A percentile compares a stretch with the other conserved stretches of the same genome.
Conservation (phyloP, 2,113 vertebrate species). For the Podarcis raffonei region DNA sequence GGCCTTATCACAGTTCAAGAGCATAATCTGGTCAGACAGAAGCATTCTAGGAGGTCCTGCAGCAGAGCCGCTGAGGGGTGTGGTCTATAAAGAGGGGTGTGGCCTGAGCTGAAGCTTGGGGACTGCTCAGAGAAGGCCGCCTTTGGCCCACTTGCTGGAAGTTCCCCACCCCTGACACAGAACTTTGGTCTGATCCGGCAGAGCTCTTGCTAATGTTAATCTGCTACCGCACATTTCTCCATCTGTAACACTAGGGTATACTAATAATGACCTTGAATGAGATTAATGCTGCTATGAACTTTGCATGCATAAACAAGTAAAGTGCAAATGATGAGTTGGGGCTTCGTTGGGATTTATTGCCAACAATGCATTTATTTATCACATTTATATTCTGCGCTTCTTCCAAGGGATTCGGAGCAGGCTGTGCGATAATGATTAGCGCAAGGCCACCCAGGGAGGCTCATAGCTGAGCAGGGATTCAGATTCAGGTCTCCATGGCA, state of each 20-base stretch:
- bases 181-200: background rate
- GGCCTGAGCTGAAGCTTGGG: too few species aligned
- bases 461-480: background rate
- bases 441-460: background rate
- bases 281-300: background rate
- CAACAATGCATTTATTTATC: background rate
- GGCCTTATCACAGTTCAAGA: too few species aligned
- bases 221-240: background rate
- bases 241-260: background rate
- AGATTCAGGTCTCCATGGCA: too few species aligned
- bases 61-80: too few species aligned
- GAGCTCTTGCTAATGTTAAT: background rate
- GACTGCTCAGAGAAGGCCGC: too few species aligned
- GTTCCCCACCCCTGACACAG: background rate
- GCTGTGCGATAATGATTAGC: background rate
- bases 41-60: too few species aligned
- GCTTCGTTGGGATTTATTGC: background rate
- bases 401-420: background rate
- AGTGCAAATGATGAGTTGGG: background rate
- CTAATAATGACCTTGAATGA: conserved; percentile 7
- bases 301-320: conserved; percentile 6
- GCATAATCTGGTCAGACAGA: too few species aligned
- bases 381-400: background rate
- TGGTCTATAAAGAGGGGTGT: too few species aligned
- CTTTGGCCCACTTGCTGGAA: background rate